Evolutionary conservation across 2,797 vertebrate genomes (phyloP), one percentile per base, ranked within the genome.

Genomic region (Melanotaenia trifasciata): DNA sequence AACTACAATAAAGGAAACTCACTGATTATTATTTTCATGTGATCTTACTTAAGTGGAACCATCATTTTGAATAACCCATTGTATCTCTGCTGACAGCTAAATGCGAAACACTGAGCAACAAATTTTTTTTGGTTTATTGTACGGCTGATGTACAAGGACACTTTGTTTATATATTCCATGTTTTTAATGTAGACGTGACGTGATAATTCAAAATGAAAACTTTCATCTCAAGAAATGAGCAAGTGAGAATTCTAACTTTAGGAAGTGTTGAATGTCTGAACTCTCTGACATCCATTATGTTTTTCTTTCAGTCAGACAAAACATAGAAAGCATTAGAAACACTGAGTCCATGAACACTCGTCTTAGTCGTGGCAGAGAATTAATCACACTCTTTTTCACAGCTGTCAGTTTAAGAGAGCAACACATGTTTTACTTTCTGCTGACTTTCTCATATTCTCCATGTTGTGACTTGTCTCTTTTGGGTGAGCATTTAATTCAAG

Each of bases 391-490:
- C 40, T 35, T 74, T 58, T n/a, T n/a, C 69, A 8, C 54, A 24
- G 67, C 72, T 60, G 78, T 58, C 12, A 11, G 2, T 51, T 64
- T 26, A 2, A 47, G 32, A 74, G 58, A 32, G 13, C 5, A 1
- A 1, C 24, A 1, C 24, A 1, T 58, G 62, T 58, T 64, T 18
- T 22, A 63, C 67, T 56, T 63, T n/a, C 58, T 64, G 61, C 5
- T 71, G 24, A 30, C 30, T 66, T 57, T 70, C 36, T 58, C 58
- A 22, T 24, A 22, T 51, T 22, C n/a, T 51, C 47, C 22, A 22
- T 24, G 47, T 57, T 14, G 43, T 6, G 56, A 79, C 78, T 67
- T 76, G 81, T 45, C 61, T 72, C 14, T 70, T 26, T 54, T 67
- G 14, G 33, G 22, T 33, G 3, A 45, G 57, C n/a, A 20, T 32